Evolutionary conservation across 2,797 vertebrate species (phyloP).

Genomic region (Crenichthys baileyi): DNA sequence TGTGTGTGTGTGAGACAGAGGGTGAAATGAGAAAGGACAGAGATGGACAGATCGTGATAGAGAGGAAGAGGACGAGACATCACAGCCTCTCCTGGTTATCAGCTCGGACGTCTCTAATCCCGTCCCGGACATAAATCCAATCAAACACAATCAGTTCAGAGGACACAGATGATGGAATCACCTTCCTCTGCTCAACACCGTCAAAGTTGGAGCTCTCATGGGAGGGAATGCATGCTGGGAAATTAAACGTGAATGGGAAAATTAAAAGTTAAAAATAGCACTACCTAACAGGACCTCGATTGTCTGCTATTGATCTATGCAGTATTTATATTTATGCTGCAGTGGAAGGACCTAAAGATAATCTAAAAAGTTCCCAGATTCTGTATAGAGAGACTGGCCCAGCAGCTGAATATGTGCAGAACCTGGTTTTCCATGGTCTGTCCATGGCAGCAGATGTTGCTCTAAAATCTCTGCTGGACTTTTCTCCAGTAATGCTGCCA

Average conservation of each 20-base stretch:
- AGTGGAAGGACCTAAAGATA: not conserved
- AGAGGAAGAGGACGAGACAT: not conserved
- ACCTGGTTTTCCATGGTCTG: no score
- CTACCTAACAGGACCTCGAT: not conserved
- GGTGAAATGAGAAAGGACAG: no score
- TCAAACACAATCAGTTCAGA: not conserved
- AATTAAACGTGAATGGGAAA: not conserved
- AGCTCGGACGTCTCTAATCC: not conserved
- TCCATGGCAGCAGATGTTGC: no score
- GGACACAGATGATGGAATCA: not conserved
- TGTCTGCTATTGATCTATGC: not conserved
- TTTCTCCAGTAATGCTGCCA: no score
- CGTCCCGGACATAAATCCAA: not conserved
- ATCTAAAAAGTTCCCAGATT: no score
- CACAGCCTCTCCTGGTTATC: not conserved
- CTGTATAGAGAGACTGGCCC: no score
- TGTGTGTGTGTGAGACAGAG: no score
- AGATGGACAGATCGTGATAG: no score
- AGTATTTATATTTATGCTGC: not conserved
- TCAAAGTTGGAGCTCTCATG: not conserved
- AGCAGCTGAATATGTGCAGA: no score
- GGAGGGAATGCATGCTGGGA: slow-evolving; percentile 6
- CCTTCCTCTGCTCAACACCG: not conserved
- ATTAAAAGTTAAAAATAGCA: not conserved
- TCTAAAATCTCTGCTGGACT: no score